Percentiles rank a stretch among this genome's conserved stretches.
Evolutionary conservation across 2,113 vertebrate species (phyloP).

Genomic region (Puffinus mauretanicus): DNA sequence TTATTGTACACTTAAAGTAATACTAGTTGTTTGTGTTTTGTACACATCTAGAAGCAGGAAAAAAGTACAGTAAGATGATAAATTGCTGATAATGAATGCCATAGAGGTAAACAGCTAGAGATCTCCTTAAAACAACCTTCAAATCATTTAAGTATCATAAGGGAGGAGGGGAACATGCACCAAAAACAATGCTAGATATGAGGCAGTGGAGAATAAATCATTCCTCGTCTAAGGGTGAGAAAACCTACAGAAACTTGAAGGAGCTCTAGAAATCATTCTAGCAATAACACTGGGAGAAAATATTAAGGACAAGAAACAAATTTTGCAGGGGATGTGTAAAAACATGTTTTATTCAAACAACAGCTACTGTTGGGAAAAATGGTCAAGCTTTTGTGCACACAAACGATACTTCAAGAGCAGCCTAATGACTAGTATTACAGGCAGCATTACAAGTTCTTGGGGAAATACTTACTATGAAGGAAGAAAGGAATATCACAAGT

Average conservation of each 20-base stretch:
- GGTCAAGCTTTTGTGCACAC: constrained; percentile 16
- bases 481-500: constrained; percentile 5
- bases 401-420: not conserved
- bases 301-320: not conserved
- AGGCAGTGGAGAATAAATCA: not conserved
- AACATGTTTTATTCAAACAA: constrained; percentile 20
- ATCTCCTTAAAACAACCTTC: not conserved
- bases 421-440: not conserved
- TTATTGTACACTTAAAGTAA: not conserved
- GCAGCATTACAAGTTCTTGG: not conserved
- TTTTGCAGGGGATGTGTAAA: constrained; percentile 11
- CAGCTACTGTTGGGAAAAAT: not conserved
- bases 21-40: not conserved
- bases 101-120: not conserved
- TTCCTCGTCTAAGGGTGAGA: not conserved
- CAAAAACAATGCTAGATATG: not conserved
- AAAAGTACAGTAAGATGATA: not conserved
- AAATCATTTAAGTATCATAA: not conserved
- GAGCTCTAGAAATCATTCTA: not conserved
- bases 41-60: not conserved
- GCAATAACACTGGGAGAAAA: not conserved
- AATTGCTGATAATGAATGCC: not conserved
- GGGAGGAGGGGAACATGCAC: not conserved
- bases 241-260: not conserved
- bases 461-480: not conserved